Conservation (phyloP, 2,113 vertebrate species). For the Glaucidium brasilianum region DNA sequence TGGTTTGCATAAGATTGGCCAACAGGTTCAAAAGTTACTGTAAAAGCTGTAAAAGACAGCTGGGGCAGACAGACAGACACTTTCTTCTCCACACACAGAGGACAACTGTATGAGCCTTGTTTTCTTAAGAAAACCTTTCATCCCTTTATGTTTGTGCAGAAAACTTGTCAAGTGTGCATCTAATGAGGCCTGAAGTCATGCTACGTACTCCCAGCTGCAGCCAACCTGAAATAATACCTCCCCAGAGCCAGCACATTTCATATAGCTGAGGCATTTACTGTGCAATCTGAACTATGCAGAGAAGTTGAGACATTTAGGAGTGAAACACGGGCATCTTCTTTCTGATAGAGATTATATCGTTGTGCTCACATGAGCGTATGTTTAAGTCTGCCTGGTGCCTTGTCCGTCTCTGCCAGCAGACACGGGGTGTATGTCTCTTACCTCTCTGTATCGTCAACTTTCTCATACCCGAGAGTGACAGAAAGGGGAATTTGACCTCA, state of each 20-base stretch:
- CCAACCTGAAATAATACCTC: conserved; percentile 53
- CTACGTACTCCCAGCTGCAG: background rate
- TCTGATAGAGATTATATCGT: background rate
- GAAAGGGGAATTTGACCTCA: conserved; percentile 54
- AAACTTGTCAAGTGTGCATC: conserved; percentile 42
- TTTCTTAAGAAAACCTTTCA: conserved; percentile 20
- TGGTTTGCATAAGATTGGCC: background rate
- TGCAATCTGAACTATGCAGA: conserved; percentile 19
- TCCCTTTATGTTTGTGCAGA: background rate
- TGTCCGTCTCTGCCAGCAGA: background rate
- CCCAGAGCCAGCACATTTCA: conserved; percentile 22
- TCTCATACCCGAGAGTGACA: background rate
- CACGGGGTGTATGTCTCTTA: background rate
- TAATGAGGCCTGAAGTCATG: conserved; percentile 43
- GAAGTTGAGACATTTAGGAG: conserved; percentile 41
- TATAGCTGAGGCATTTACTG: conserved; percentile 18
- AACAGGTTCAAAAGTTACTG: background rate
- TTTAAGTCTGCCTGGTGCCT: conserved; percentile 11
- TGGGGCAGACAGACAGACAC: background rate
- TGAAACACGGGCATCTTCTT: background rate
- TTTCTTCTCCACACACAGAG: background rate
- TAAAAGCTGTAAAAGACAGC: background rate
- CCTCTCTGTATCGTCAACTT: background rate
- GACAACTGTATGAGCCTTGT: background rate
- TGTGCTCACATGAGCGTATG: background rate